phyloP scores from a whole-genome alignment of 2,113 vertebrate genomes.

The Chloropsis hardwickii region DNA sequence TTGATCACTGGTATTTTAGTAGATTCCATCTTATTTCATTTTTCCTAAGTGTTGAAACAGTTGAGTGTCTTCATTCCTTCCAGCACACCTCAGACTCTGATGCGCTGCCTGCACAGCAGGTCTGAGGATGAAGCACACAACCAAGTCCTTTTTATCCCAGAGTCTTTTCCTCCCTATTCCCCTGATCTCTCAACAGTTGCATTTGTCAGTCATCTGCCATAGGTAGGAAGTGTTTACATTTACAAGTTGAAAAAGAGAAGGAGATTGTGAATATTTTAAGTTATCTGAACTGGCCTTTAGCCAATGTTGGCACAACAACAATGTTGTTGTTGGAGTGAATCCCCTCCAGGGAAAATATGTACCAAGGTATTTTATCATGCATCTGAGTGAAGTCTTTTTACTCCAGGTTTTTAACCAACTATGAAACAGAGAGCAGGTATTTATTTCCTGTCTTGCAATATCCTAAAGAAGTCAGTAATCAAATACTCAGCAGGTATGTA shows the following conservation, averaged over 20 bases:
- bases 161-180: neutral
- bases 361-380: constrained; percentile 45
- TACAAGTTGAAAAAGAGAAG: neutral
- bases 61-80: neutral
- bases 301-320: no score
- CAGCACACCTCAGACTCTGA: neutral
- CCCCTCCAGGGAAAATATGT: constrained; percentile 11
- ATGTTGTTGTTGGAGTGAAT: no score
- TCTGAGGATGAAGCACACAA: neutral
- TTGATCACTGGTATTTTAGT: neutral
- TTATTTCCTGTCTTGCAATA: neutral
- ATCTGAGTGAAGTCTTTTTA: constrained; percentile 20
- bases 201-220: neutral
- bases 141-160: neutral
- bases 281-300: constrained; percentile 33
- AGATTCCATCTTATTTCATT: neutral
- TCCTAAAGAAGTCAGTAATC: neutral
- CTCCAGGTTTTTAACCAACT: neutral
- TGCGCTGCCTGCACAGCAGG: neutral
- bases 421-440: neutral
- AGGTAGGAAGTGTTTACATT: constrained; percentile 4
- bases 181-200: neutral
- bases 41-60: neutral
- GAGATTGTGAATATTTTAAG: constrained; percentile 17
- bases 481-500: constrained; percentile 19